These are phyloP conservation scores for Phallusia fumigata DNA, from an alignment of 23 tunicate species.

Conservation along the genomic window DNA sequence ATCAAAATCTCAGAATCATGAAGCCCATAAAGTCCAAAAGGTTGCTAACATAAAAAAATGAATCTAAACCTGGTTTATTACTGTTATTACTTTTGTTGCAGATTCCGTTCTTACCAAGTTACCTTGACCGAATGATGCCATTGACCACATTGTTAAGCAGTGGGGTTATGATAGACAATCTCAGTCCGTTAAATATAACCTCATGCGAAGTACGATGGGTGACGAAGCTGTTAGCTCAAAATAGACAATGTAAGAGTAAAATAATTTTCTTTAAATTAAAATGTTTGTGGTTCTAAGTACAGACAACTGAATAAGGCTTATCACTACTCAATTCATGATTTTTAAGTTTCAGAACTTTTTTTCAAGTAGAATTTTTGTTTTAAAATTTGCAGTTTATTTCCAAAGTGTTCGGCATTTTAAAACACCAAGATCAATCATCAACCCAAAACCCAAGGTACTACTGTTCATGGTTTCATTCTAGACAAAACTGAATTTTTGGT, in stretches of 20 bases:
- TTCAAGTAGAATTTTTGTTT: too few species aligned
- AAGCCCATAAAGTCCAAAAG: not conserved
- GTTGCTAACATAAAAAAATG: not conserved
- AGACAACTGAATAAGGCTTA: too few species aligned
- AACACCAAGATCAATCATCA: slow-evolving; percentile 2
- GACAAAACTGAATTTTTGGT: not conserved
- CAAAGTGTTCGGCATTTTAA: slow-evolving; percentile 1
- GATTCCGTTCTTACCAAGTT: slow-evolving; percentile 26
- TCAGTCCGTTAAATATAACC: not conserved
- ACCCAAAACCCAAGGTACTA: not conserved
- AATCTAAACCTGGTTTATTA: too few species aligned
- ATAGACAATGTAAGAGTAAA: not conserved
- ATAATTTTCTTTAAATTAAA: not conserved
- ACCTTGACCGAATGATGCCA: slow-evolving; percentile 41
- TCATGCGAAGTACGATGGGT: not conserved
- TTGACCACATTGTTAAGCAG: slow-evolving; percentile 9
- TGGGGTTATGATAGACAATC: not conserved
- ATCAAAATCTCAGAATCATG: not conserved
- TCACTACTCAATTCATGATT: too few species aligned
- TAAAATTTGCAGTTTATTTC: not conserved
- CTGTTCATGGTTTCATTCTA: too few species aligned
- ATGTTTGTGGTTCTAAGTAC: not conserved
- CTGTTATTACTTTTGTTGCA: not conserved
- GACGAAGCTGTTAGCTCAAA: not conserved
- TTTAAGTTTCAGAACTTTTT: too few species aligned